phyloP scores from a whole-genome alignment of 2,113 vertebrate species.

The Vulpes lagopus region DNA sequence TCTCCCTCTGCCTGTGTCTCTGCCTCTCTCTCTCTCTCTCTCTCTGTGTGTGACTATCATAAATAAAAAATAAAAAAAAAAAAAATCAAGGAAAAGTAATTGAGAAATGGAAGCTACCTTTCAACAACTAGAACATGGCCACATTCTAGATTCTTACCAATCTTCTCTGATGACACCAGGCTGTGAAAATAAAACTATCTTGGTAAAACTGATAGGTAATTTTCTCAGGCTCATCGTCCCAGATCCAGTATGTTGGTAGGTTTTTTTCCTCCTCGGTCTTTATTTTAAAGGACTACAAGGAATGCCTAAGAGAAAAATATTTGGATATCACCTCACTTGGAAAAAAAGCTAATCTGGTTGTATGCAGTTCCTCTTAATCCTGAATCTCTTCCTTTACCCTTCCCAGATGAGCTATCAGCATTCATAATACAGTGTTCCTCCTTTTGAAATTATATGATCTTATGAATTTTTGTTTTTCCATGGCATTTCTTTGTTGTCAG shows the following conservation, averaged over 20 bases:
- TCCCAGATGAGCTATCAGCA: background rate
- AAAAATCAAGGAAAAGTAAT: background rate
- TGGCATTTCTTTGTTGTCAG: background rate
- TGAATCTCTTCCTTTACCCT: background rate
- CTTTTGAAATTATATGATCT: background rate
- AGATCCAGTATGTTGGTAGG: background rate
- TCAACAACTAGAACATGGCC: background rate
- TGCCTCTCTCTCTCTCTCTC: no score
- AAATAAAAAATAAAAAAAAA: no score
- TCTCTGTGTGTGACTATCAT: no score
- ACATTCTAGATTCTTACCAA: background rate
- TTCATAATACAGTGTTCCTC: background rate
- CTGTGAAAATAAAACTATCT: conserved; percentile 7
- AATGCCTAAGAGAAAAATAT: background rate
- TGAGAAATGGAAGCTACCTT: conserved; percentile 23
- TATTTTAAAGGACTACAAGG: background rate
- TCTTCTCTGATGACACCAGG: background rate
- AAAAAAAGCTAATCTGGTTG: background rate
- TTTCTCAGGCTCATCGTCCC: background rate
- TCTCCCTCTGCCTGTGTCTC: no score
- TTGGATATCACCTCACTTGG: background rate
- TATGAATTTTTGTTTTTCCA: background rate
- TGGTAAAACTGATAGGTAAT: background rate
- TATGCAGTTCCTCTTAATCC: background rate
- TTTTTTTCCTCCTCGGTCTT: background rate